Conservation (phyloP, 2,888 invertebrate species). For the Hirtodrosophila trivittata region DNA sequence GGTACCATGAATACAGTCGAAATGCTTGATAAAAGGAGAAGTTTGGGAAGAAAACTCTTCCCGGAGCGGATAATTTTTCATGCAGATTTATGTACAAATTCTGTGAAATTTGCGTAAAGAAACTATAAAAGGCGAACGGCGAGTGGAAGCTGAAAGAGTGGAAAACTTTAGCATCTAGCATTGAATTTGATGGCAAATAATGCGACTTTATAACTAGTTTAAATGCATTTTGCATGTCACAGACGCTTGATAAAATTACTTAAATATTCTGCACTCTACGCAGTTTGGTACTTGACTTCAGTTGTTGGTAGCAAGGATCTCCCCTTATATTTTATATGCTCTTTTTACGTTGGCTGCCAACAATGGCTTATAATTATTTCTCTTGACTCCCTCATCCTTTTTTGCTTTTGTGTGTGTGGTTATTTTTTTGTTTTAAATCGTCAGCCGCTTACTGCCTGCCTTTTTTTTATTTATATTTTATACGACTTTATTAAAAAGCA, state of each 20-base stretch:
- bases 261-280: constrained; percentile 47
- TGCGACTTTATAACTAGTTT: constrained; percentile 77
- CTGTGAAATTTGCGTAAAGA: constrained; percentile 52
- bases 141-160: constrained; percentile 20
- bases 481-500: constrained; percentile 27
- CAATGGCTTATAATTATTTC: constrained; percentile 69
- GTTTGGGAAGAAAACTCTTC: constrained; percentile 1
- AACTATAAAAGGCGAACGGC: constrained; percentile 37
- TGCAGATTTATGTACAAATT: constrained; percentile 72
- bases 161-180: constrained; percentile 58
- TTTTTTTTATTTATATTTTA: constrained; percentile 23
- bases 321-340: constrained; percentile 12
- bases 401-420: background rate
- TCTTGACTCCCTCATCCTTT: constrained; percentile 12
- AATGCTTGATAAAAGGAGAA: constrained; percentile 40
- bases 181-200: constrained; percentile 75
- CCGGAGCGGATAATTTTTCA: constrained; percentile 59
- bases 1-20: constrained; percentile 4
- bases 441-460: constrained; percentile 31
- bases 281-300: constrained; percentile 45
- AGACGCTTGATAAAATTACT: constrained; percentile 58
- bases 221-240: constrained; percentile 76
- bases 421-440: constrained; percentile 22
- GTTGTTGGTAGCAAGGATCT: constrained; percentile 6
- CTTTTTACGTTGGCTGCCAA: constrained; percentile 56